Base-by-base conservation (phyloP, 2,113 vertebrate species). In the Polypterus bichir region DNA sequence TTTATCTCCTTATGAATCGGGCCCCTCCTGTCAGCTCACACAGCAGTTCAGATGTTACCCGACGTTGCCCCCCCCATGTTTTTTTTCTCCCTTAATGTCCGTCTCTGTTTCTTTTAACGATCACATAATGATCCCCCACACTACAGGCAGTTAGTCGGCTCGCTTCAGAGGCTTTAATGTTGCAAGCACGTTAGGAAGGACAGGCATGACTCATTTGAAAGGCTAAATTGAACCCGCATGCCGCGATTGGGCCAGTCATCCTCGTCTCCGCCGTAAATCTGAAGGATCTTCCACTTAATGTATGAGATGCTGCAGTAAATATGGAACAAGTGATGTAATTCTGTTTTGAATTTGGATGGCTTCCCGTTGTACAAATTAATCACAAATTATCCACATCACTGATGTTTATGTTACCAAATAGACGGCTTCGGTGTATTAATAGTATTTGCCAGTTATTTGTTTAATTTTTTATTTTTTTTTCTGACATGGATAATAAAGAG, bases 261-360 rank as follows among this genome's bases (percentile, higher is more conserved):
- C 63, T 47, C 47, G 66, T 60, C 46, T 47, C 6, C 54, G 68
- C 49, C 53, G 48, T 49, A 44, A 54, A 58, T 45, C 55, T 55
- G 48, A 47, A 49, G 47, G 54, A n/a, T 57, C 60, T 61, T 67
- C 45, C 59, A 52, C 44, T 46, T 57, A 11, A 5, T 46, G 52
- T 9, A 5, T 44, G 5, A 58, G 46, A 54, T 59, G 57, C 27
- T 53, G 57, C 46, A 9, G 56, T 66, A 60, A 52, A 52, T 52
- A 47, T 54, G 69, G 61, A 73, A 67, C 60, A 47, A 49, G 27
- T 71, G 62, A 64, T 8, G 44, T 66, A 47, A 66, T 56, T 44
- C 10, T 45, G 46, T 60, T 59, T 59, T 49, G 54, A 53, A 53
- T 57, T 64, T 65, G 55, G 61, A 64, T 5, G 46, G 3, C 46